Conservation (phyloP, 2,797 vertebrate species). For the Potorous gilbertii region DNA sequence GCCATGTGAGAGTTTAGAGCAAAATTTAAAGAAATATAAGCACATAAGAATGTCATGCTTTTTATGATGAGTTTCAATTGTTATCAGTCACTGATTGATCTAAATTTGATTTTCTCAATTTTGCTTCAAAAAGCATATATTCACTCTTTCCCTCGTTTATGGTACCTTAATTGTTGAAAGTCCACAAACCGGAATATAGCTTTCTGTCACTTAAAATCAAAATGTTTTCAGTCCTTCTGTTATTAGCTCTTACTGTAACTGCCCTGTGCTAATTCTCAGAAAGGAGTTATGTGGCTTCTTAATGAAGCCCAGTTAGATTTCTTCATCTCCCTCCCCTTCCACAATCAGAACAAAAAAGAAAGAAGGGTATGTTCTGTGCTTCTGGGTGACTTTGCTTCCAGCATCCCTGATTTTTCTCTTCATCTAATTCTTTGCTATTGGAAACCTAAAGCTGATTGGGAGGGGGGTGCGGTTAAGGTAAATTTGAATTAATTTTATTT, state of each 20-base stretch:
- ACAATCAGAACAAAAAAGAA: background rate
- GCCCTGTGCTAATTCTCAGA: background rate
- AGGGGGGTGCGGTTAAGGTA: background rate
- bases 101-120: background rate
- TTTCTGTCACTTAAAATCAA: background rate
- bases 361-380: background rate
- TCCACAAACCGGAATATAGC: background rate
- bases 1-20: background rate
- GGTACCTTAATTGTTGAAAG: background rate
- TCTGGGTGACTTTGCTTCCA: background rate
- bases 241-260: background rate
- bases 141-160: background rate
- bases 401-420: background rate
- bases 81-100: background rate
- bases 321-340: background rate
- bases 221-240: background rate
- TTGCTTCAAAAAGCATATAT: background rate
- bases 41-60: background rate
- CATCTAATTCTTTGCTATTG: background rate
- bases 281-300: background rate
- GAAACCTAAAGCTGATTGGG: background rate
- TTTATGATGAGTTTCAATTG: background rate
- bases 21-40: background rate
- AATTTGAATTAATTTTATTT: background rate
- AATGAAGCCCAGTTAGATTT: background rate